These are phyloP conservation scores for Limosa lapponica DNA, from an alignment of 2,797 vertebrate species.

Conservation along the genomic window DNA sequence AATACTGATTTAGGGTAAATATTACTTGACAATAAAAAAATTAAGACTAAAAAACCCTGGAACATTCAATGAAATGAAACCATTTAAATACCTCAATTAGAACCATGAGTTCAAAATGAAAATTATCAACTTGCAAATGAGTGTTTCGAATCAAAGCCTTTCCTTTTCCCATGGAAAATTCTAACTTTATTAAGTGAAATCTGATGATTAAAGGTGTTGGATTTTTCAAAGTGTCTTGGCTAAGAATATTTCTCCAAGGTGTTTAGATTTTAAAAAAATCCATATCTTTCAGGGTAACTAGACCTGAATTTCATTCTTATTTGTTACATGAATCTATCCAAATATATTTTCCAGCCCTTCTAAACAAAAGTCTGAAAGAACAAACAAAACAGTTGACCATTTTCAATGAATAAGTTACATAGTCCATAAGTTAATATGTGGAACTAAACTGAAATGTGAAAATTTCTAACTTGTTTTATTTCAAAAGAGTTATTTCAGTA, in stretches of 20 bases:
- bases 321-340: neutral
- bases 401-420: neutral
- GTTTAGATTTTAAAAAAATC: neutral
- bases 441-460: neutral
- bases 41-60: accelerated
- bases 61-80: neutral
- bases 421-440: accelerated
- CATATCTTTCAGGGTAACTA: neutral
- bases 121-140: neutral
- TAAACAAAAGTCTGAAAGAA: neutral
- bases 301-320: neutral
- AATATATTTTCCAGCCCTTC: neutral
- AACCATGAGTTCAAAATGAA: neutral
- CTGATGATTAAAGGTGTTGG: neutral
- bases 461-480: neutral
- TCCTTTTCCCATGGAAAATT: neutral
- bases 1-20: neutral
- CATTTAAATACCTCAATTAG: neutral
- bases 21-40: neutral
- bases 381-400: neutral
- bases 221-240: neutral
- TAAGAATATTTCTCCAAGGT: neutral
- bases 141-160: neutral
- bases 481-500: neutral
- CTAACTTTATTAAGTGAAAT: neutral